phyloP scores from a whole-genome alignment of 2,113 vertebrate species.

The Sarotherodon lohbergeri region DNA sequence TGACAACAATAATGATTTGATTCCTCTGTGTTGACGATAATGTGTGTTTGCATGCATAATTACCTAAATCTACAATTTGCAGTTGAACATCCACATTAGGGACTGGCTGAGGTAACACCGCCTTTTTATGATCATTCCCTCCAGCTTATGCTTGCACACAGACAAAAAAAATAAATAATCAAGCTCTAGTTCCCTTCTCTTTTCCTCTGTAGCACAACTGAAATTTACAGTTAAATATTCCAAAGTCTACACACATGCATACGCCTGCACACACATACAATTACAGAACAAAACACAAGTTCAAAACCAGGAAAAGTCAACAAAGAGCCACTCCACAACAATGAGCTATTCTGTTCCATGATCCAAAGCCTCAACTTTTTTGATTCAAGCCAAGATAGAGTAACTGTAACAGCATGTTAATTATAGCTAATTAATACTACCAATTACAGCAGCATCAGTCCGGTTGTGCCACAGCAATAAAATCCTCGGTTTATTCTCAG shows the following conservation, averaged over 20 bases:
- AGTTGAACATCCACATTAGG: constrained; percentile 18
- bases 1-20: neutral
- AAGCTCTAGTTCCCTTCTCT: neutral
- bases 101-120: neutral
- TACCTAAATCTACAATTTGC: constrained; percentile 27
- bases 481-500: neutral
- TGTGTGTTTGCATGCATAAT: constrained; percentile 6
- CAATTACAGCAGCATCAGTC: neutral
- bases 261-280: neutral
- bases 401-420: constrained; percentile 1
- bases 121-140: constrained; percentile 2
- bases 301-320: constrained; percentile 35
- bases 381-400: neutral
- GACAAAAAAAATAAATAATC: neutral
- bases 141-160: neutral
- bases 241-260: neutral
- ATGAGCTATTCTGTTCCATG: constrained; percentile 15
- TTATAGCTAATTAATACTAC: constrained; percentile 15
- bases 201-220: constrained; percentile 17
- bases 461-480: neutral
- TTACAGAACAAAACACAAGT: neutral
- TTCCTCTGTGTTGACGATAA: neutral
- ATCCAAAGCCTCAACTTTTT: neutral
- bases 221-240: constrained; percentile 51
- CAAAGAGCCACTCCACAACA: constrained; percentile 38